A percentile compares a stretch with the other conserved stretches of the same genome.
phyloP scores from a whole-genome alignment of 1,140 invertebrate species.

The Radopholus similis region DNA sequence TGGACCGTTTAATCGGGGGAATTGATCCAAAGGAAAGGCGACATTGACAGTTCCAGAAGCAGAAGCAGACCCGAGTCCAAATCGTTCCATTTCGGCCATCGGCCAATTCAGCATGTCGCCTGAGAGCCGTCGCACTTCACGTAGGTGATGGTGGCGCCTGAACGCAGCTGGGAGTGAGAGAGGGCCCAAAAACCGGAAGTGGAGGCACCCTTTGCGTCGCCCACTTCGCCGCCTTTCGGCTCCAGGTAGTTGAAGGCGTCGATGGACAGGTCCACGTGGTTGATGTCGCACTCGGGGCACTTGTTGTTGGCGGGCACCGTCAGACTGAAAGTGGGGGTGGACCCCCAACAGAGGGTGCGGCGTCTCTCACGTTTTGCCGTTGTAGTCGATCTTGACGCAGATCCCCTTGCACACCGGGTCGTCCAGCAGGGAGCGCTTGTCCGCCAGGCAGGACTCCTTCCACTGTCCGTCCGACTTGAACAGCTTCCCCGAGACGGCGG shows the following conservation, averaged over 20 bases:
- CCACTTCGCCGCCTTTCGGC: constrained; percentile 19
- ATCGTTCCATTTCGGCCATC: too few species aligned
- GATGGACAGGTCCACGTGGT: constrained; percentile 24
- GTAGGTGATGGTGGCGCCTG: constrained; percentile 24
- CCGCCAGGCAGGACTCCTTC: constrained; percentile 5
- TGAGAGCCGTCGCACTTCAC: background rate
- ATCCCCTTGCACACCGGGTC: constrained; percentile 34
- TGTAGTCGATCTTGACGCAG: constrained; percentile 31
- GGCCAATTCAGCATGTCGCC: background rate
- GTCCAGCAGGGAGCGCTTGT: constrained; percentile 16
- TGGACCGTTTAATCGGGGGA: too few species aligned
- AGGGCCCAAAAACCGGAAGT: background rate
- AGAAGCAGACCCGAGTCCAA: too few species aligned
- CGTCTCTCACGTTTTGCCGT: constrained; percentile 23
- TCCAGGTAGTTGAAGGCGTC: constrained; percentile 18
- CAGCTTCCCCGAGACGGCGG: constrained; percentile 13
- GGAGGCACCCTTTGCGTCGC: constrained; percentile 4
- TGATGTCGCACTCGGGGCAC: constrained; percentile 20
- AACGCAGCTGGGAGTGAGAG: background rate
- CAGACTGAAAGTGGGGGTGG: background rate
- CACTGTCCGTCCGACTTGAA: constrained; percentile 18
- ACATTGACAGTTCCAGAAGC: too few species aligned
- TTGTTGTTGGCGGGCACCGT: constrained; percentile 24
- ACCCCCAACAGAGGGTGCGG: background rate
- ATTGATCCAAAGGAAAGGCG: too few species aligned